These are phyloP conservation scores for Kryptolebias marmoratus DNA, from an alignment of 2,113 vertebrate species.

Conservation along the genomic window DNA sequence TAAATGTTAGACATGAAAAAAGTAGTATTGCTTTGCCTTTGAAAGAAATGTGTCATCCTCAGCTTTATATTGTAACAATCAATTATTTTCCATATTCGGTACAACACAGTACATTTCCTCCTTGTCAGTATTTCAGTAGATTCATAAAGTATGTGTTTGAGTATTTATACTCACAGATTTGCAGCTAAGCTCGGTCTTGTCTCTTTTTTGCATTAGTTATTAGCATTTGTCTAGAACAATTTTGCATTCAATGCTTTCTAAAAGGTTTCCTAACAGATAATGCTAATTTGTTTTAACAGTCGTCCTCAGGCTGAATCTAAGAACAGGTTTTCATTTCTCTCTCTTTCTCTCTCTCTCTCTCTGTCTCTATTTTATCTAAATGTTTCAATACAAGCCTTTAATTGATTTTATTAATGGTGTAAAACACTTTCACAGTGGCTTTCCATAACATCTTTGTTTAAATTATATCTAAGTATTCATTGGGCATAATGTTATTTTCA, in stretches of 20 bases:
- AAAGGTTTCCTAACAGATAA: constrained; percentile 47
- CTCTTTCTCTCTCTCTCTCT: background rate
- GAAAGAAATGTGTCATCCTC: too few relatives aligned
- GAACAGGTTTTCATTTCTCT: constrained; percentile 15
- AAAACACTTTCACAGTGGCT: constrained; percentile 16
- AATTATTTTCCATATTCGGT: too few relatives aligned
- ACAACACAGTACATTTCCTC: background rate
- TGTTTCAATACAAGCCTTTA: background rate
- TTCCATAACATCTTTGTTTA: constrained; percentile 1
- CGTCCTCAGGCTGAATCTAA: constrained; percentile 25
- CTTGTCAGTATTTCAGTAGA: background rate
- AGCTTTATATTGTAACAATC: too few relatives aligned
- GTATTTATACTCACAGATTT: constrained; percentile 6
- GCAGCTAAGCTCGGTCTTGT: constrained; percentile 25
- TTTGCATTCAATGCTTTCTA: constrained; percentile 51
- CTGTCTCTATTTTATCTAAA: background rate
- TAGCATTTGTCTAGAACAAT: constrained; percentile 50
- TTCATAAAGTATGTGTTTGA: background rate
- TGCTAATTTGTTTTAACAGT: constrained; percentile 36
- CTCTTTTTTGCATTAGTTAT: constrained; percentile 28
- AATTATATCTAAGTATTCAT: background rate
- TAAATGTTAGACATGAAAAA: too few relatives aligned
- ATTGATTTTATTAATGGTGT: background rate
- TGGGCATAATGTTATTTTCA: too few relatives aligned
- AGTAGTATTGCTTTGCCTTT: too few relatives aligned